Percentiles rank a stretch among this genome's conserved stretches.
Evolutionary conservation across 2,888 invertebrate species (phyloP).

Genomic region (Ennomos fuscantarius): DNA sequence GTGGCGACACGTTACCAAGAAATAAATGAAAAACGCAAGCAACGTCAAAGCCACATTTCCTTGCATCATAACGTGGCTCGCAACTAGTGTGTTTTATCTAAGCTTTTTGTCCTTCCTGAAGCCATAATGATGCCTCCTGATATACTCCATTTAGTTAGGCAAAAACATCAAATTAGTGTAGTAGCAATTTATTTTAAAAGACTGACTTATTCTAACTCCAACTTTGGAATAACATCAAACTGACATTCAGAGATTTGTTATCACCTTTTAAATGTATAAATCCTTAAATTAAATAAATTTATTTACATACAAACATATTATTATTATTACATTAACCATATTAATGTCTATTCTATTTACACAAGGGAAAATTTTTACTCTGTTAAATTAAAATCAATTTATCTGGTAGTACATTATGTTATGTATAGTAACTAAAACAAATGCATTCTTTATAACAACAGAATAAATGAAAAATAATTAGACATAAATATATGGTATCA

Average conservation of each 20-base stretch:
- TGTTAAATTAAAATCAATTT: not conserved
- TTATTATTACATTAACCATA: conserved; percentile 17
- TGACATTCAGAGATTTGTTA: conserved; percentile 6
- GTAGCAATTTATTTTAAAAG: conserved; percentile 21
- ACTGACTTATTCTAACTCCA: conserved; percentile 6
- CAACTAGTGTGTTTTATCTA: too few relatives aligned
- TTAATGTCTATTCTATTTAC: conserved; percentile 16
- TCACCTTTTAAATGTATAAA: conserved; percentile 4
- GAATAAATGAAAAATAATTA: too few relatives aligned
- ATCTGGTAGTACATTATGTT: conserved; percentile 7
- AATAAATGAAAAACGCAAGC: too few relatives aligned
- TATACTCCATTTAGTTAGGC: too few relatives aligned
- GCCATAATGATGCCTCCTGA: too few relatives aligned
- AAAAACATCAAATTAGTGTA: not conserved
- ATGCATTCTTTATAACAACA: too few relatives aligned
- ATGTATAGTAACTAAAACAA: not conserved
- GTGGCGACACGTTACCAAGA: too few relatives aligned
- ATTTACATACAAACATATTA: conserved; percentile 25
- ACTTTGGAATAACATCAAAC: not conserved
- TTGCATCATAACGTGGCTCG: too few relatives aligned
- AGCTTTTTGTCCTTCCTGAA: too few relatives aligned
- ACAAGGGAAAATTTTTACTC: conserved; percentile 9
- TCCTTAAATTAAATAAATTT: conserved; percentile 18
- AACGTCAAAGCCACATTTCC: too few relatives aligned
- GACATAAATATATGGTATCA: too few relatives aligned